A percentile compares a stretch with the other conserved stretches of the same genome.
phyloP scores from a whole-genome alignment of 2,888 invertebrate genomes.

The Tiliacea citrago region DNA sequence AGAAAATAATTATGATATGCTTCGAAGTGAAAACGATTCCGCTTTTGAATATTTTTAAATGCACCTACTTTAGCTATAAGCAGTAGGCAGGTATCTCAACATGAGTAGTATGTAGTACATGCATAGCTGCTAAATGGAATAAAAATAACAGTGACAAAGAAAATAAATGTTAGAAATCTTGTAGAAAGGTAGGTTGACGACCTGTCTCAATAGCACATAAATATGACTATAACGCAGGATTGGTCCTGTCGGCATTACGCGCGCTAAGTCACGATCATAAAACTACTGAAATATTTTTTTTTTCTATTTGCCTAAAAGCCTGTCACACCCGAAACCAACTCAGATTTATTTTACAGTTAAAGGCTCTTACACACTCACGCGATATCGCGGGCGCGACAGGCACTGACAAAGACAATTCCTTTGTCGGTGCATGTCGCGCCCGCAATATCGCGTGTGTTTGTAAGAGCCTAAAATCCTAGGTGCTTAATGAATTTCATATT shows the following conservation, averaged over 20 bases:
- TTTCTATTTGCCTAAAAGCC: neutral
- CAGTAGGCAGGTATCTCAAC: no score
- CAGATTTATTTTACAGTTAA: neutral
- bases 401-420: no score
- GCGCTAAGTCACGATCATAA: neutral
- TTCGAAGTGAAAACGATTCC: no score
- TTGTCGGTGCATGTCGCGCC: no score
- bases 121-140: neutral
- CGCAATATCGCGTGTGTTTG: no score
- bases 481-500: constrained; percentile 4
- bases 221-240: constrained; percentile 10
- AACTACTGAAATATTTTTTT: neutral
- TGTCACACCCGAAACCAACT: constrained; percentile 16
- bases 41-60: no score
- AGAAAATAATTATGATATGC: no score
- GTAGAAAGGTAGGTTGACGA: neutral
- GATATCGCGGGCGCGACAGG: no score
- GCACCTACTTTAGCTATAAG: no score
- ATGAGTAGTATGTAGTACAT: neutral
- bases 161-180: neutral
- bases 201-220: neutral
- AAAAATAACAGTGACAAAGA: neutral
- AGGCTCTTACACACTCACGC: no score
- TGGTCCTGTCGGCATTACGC: neutral
- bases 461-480: no score